Conservation (phyloP, 2,113 vertebrate species). For the Mormyrus iriodes region DNA sequence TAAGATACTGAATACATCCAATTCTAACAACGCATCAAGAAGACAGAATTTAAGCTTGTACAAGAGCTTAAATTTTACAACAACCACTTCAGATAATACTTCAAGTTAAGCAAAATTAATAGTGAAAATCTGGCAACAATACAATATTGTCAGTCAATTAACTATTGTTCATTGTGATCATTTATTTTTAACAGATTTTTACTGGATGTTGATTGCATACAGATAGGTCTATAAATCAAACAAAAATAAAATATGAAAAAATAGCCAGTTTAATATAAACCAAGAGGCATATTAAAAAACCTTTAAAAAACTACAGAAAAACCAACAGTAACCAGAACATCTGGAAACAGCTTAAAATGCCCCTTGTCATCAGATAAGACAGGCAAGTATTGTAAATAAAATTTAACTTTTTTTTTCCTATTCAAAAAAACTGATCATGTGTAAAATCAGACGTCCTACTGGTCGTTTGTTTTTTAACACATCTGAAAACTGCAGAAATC, state of each 20-base stretch:
- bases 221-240: not conserved
- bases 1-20: too few relatives aligned
- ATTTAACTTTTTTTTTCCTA: not conserved
- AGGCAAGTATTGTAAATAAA: not conserved
- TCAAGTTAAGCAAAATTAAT: not conserved
- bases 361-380: not conserved
- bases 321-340: not conserved
- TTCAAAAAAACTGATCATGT: not conserved
- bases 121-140: not conserved
- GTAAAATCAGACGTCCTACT: not conserved
- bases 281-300: not conserved
- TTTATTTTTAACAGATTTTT: not conserved
- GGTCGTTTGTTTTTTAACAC: not conserved
- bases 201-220: not conserved
- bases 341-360: not conserved
- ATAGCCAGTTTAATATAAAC: not conserved
- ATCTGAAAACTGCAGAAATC: not conserved
- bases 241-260: not conserved
- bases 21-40: not conserved
- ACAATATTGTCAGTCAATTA: not conserved
- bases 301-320: not conserved
- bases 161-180: not conserved
- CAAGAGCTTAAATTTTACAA: not conserved
- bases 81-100: not conserved
- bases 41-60: not conserved